Conservation (phyloP, 2,113 vertebrate species). For the pig (Sus scrofa) region DNA sequence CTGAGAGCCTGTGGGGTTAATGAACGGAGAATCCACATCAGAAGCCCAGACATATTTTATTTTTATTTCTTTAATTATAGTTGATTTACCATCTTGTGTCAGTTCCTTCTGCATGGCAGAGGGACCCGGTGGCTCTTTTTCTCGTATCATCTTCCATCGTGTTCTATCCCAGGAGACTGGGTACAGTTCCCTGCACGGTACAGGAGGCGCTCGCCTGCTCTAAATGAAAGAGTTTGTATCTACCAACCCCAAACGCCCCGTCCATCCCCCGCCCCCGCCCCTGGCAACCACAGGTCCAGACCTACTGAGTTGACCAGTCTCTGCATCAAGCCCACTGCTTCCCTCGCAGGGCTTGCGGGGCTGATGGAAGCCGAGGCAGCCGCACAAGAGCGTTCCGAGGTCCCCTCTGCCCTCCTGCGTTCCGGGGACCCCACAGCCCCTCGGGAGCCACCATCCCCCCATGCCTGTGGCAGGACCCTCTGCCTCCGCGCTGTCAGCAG, state of each 20-base stretch:
- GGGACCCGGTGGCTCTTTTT: no score
- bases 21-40: no score
- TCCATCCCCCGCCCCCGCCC: no score
- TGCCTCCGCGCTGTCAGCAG: fast-evolving
- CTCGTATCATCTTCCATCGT: no score
- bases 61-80: no score
- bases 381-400: fast-evolving
- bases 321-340: not conserved
- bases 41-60: not conserved
- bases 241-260: no score
- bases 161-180: no score
- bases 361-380: fast-evolving
- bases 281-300: not conserved
- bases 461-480: fast-evolving
- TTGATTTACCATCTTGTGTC: no score
- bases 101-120: no score
- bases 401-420: fast-evolving
- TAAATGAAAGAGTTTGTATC: no score
- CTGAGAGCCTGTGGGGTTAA: not conserved
- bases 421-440: not conserved
- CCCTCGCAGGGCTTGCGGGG: not conserved
- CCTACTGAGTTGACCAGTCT: not conserved
- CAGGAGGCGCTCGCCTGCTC: no score
- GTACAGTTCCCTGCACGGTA: no score
- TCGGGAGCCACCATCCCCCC: not conserved